A percentile compares a stretch with the other conserved stretches of the same genome.
phyloP scores from a whole-genome alignment of 1,140 invertebrate genomes.

The Brachionus manjavacas region DNA sequence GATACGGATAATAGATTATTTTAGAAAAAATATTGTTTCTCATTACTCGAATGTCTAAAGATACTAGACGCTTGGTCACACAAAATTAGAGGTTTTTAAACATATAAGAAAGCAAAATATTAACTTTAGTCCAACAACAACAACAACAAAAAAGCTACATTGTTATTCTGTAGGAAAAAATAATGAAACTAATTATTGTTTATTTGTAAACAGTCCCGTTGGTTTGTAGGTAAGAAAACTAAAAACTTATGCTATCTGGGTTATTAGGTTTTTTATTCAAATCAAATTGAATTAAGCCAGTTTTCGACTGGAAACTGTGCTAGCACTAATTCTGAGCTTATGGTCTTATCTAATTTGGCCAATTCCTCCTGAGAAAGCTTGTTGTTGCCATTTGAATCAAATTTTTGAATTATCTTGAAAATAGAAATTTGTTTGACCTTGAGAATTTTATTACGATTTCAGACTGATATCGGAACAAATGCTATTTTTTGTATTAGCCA shows the following conservation, averaged over 20 bases:
- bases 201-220: conserved; percentile 25
- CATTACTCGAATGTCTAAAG: background rate
- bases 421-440: background rate
- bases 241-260: conserved; percentile 10
- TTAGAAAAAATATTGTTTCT: background rate
- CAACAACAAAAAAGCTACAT: background rate
- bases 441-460: background rate
- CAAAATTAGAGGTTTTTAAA: background rate
- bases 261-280: conserved; percentile 5
- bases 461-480: background rate
- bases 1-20: background rate
- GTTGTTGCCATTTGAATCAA: background rate
- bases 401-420: background rate
- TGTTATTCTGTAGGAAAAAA: background rate
- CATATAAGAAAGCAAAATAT: background rate
- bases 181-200: background rate
- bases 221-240: background rate
- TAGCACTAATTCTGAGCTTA: background rate
- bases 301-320: background rate
- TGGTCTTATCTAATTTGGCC: background rate
- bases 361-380: background rate
- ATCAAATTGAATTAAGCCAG: conserved; percentile 23
- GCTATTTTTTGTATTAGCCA: background rate
- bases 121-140: background rate
- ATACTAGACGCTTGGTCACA: background rate